A percentile compares a stretch with the other conserved stretches of the same genome.
Conservation (phyloP, 2,113 vertebrate genomes). For the Setophaga kirtlandii region DNA sequence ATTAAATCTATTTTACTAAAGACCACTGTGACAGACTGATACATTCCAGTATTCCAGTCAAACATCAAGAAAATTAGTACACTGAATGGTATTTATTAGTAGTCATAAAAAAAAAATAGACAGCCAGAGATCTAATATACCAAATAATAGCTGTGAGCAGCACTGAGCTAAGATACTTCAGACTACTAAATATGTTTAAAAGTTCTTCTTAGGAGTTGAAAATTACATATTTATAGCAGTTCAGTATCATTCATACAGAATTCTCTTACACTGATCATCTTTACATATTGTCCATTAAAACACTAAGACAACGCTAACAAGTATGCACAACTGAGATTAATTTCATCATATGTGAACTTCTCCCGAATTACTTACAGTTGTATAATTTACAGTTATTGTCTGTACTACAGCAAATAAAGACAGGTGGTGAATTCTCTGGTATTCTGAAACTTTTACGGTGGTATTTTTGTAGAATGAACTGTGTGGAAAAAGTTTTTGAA, state of each 20-base stretch:
- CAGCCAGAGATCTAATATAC: neutral
- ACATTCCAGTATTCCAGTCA: neutral
- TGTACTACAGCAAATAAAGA: neutral
- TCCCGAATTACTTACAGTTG: neutral
- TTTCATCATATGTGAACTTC: neutral
- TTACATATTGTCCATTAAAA: neutral
- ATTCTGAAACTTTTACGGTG: neutral
- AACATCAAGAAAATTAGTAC: neutral
- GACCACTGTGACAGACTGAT: fast-evolving
- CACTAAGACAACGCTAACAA: neutral
- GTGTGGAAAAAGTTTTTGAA: neutral
- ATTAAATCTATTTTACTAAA: neutral
- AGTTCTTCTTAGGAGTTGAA: neutral
- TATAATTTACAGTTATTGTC: neutral
- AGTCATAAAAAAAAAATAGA: neutral
- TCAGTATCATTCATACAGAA: neutral
- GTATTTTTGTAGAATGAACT: neutral
- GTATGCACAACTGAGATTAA: neutral
- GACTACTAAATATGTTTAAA: neutral
- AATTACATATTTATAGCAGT: neutral
- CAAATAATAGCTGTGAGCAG: neutral
- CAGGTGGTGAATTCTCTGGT: neutral
- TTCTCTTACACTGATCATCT: neutral
- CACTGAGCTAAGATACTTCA: neutral
- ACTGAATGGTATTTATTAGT: neutral